Evolutionary conservation across 1,140 invertebrate species (phyloP), one percentile per base, ranked within the genome.

Genomic region (Papilio machaon): DNA sequence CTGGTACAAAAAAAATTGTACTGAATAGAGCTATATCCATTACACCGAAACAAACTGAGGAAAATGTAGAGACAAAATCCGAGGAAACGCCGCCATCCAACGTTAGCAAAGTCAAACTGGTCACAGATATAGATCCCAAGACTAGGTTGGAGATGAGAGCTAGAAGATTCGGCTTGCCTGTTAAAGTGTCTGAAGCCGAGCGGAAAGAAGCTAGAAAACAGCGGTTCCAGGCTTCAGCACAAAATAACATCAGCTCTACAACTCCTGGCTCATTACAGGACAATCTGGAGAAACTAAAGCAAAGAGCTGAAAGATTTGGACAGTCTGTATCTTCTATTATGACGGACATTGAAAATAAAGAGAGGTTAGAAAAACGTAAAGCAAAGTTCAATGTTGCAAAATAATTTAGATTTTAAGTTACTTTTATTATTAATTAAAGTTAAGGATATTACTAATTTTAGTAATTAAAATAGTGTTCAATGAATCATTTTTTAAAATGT

Each of bases 221-320:
- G 80, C 95, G 97, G 87, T 97, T 97, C 79, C 90, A 84, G 86
- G 90, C 54, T 84, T 82, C 80, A 82, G 84, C 47, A 23, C 80
- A 77, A 83, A 43, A 81, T 58, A 76, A 84, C 82, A 82, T 85
- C 23, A 85, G 87, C 73, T 91, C 93, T 2, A 90, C 94, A 80
- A 90, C 94, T 91, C 85, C 89, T 79, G 95, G 95, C 30, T 92
- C 95, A 54, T 95, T 96, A 70, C 83, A 86, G 54, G 90, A 91
- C 76, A 92, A 93, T 82, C 30, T 94, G 15, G 97, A 97, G 64
- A 95, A 96, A 43, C 88, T 98, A 2, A 97, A 97, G 86, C 96
- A 97, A 85, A 95, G 97, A 80, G 97, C 97, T 43, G 96, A 97
- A 93, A 95, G 97, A 83, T 98, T 98, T 95, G 97, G 97, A 5